Conservation (phyloP, 2,113 vertebrate genomes). For the Tricholaema leucomelas region DNA sequence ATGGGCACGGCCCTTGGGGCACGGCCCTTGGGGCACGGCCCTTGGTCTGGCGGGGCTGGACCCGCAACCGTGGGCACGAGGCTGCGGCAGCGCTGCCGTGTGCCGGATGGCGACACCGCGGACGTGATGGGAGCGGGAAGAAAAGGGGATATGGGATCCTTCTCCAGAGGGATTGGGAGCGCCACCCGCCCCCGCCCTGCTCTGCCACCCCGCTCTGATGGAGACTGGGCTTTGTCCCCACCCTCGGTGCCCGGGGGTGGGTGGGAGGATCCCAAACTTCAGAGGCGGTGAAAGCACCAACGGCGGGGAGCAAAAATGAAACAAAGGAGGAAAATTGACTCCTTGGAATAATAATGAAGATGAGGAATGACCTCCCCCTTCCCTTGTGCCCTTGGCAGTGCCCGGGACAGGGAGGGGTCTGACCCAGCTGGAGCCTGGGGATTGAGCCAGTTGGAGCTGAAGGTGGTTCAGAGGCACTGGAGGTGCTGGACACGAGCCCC, state of each 20-base stretch:
- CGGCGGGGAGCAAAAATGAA: background rate
- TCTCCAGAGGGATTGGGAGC: background rate
- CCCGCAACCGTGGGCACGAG: background rate
- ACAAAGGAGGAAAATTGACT: background rate
- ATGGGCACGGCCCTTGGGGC: rapidly evolving
- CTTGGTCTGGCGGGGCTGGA: background rate
- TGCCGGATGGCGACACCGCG: background rate
- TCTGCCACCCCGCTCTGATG: background rate
- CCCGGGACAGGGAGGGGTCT: background rate
- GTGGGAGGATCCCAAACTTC: background rate
- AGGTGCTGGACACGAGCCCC: background rate
- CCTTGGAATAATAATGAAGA: background rate
- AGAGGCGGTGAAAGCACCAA: background rate
- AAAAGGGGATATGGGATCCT: background rate
- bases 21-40: rapidly evolving
- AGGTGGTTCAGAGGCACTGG: background rate
- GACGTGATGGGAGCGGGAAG: background rate
- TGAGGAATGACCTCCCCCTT: rapidly evolving
- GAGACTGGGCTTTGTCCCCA: background rate
- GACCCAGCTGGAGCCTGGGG: background rate
- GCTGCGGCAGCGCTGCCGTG: rapidly evolving
- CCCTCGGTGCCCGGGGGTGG: rapidly evolving
- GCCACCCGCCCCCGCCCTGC: background rate
- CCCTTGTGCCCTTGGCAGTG: background rate
- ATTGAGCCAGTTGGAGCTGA: rapidly evolving